A percentile compares a stretch with the other conserved stretches of the same genome.
Evolutionary conservation across 2,888 invertebrate species (phyloP).

Genomic region (Xanthorhoe spadicearia): DNA sequence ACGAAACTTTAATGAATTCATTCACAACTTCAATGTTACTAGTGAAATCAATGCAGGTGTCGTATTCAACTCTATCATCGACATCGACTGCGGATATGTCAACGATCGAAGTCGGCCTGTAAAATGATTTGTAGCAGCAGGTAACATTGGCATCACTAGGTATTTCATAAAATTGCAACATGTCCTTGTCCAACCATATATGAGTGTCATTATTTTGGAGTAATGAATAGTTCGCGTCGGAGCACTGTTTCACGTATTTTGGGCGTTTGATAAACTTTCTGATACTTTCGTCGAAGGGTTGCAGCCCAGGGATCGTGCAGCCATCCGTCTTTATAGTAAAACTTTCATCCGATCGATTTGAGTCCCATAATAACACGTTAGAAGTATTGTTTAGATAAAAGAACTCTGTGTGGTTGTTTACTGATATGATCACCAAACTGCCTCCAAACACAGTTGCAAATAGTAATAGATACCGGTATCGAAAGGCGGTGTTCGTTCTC

Average conservation of each 20-base stretch:
- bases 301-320: constrained; percentile 87
- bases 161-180: constrained; percentile 79
- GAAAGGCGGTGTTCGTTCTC: constrained; percentile 53
- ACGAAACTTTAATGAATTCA: constrained; percentile 89
- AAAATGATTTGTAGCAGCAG: constrained; percentile 87
- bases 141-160: constrained; percentile 69
- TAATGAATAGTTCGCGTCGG: constrained; percentile 78
- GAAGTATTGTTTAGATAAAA: constrained; percentile 60
- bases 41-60: constrained; percentile 79
- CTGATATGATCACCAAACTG: constrained; percentile 66
- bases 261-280: constrained; percentile 81
- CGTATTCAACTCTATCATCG: constrained; percentile 80
- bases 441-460: constrained; percentile 66
- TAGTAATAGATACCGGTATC: constrained; percentile 69
- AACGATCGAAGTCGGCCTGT: constrained; percentile 76
- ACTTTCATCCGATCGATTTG: constrained; percentile 52
- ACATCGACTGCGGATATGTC: constrained; percentile 72
- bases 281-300: constrained; percentile 85
- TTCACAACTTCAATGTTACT: constrained; percentile 71
- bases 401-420: constrained; percentile 63
- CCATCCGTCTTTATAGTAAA: constrained; percentile 87
- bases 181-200: constrained; percentile 80
- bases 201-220: constrained; percentile 85
- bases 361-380: constrained; percentile 49
- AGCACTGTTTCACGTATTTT: constrained; percentile 78